These are phyloP conservation scores for Timema cristinae DNA, from an alignment of 2,888 invertebrate genomes.

Conservation along the genomic window DNA sequence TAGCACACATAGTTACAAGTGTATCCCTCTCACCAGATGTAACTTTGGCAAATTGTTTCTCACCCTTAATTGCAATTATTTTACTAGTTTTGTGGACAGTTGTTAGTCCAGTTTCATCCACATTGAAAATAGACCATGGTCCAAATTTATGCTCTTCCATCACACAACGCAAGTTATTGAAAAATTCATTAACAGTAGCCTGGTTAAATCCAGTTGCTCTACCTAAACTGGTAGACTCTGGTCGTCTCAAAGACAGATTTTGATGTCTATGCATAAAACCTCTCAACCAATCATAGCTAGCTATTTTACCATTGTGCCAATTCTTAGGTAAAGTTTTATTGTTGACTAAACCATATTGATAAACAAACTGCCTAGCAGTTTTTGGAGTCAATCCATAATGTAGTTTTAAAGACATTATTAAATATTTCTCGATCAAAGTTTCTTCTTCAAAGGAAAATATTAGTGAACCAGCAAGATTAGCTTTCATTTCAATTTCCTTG, in stretches of 20 bases:
- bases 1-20: neutral
- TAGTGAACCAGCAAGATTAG: neutral
- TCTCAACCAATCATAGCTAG: neutral
- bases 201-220: neutral
- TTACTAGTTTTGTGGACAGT: neutral
- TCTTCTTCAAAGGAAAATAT: neutral
- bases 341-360: neutral
- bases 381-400: neutral
- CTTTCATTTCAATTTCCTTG: too few species aligned
- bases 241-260: neutral
- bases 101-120: neutral
- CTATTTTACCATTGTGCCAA: neutral
- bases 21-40: conserved; percentile 7
- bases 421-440: neutral
- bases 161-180: neutral
- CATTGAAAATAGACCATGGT: neutral
- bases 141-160: neutral
- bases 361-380: conserved; percentile 7
- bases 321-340: conserved; percentile 5
- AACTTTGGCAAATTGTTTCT: conserved; percentile 7
- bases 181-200: neutral
- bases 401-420: neutral
- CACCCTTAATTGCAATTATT: neutral
- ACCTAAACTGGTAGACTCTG: neutral
- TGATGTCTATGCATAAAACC: neutral